Conservation (phyloP, 2,113 vertebrate genomes). For the Mustela nigripes region DNA sequence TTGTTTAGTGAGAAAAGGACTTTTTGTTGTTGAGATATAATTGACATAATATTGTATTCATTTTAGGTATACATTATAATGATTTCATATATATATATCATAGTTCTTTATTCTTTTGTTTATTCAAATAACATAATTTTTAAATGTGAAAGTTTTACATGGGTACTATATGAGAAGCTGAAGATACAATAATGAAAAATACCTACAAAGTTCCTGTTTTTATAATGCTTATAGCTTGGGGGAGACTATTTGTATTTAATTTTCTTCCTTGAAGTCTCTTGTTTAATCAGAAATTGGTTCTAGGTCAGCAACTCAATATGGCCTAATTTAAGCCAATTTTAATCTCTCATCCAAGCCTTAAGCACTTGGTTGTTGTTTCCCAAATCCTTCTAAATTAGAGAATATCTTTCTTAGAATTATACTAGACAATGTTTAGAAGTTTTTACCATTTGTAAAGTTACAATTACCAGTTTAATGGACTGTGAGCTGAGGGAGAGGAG, state of each 20-base stretch:
- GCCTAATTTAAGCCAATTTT: slow-evolving; percentile 70
- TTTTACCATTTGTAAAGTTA: slow-evolving; percentile 63
- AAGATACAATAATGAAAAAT: slow-evolving; percentile 36
- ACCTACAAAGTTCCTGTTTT: background rate
- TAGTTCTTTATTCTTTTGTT: slow-evolving; percentile 25
- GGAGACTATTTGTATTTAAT: slow-evolving; percentile 32
- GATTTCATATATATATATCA: background rate
- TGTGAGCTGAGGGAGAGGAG: slow-evolving; percentile 13
- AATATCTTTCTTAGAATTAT: slow-evolving; percentile 67
- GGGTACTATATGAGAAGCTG: background rate
- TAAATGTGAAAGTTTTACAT: background rate
- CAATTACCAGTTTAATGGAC: slow-evolving; percentile 44
- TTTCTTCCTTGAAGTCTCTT: slow-evolving; percentile 27
- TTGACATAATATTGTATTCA: background rate
- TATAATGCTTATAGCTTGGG: background rate
- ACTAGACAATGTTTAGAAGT: slow-evolving; percentile 39
- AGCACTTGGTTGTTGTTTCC: slow-evolving; percentile 65
- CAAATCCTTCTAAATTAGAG: slow-evolving; percentile 68
- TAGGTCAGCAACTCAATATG: slow-evolving; percentile 65
- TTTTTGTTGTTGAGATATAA: slow-evolving; percentile 1
- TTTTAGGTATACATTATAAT: background rate
- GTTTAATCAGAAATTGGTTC: slow-evolving; percentile 73
- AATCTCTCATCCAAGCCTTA: slow-evolving; percentile 65
- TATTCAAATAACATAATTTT: slow-evolving; percentile 58
- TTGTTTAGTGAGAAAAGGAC: background rate